These are phyloP conservation scores for Antennarius striatus DNA, from an alignment of 2,113 vertebrate genomes.

Conservation along the genomic window DNA sequence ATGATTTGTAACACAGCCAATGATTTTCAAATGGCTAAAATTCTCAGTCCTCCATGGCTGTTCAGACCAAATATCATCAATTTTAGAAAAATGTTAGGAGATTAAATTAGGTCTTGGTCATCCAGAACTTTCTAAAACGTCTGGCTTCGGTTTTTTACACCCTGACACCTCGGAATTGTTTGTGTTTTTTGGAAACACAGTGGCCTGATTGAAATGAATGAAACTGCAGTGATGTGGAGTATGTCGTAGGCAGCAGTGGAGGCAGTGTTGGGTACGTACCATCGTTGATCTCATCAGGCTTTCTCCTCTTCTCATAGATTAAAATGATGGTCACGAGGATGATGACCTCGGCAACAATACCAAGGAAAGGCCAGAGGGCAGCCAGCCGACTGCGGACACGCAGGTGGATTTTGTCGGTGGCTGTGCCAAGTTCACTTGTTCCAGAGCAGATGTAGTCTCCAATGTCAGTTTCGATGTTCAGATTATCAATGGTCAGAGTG, in stretches of 20 bases:
- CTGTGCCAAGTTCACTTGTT: slow-evolving; percentile 47
- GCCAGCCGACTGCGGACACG: slow-evolving; percentile 91
- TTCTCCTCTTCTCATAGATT: slow-evolving; percentile 97
- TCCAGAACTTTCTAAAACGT: too few species aligned
- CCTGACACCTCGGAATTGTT: too few species aligned
- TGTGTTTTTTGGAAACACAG: too few species aligned
- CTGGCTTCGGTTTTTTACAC: too few species aligned
- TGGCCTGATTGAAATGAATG: too few species aligned
- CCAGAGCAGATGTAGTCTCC: slow-evolving; percentile 84
- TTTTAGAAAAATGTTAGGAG: too few species aligned
- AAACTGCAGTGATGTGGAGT: too few species aligned
- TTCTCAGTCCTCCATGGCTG: too few species aligned
- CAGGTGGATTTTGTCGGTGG: slow-evolving; percentile 60
- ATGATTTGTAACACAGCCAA: too few species aligned
- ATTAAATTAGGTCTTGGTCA: too few species aligned
- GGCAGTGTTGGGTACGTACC: slow-evolving; percentile 77
- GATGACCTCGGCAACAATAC: slow-evolving; percentile 94
- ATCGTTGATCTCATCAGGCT: slow-evolving; percentile 89
- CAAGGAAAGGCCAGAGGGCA: slow-evolving; percentile 96
- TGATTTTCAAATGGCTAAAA: too few species aligned
- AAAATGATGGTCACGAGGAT: slow-evolving; percentile 94
- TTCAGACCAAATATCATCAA: too few species aligned
- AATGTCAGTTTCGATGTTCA: slow-evolving; percentile 78
- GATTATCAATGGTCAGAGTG: slow-evolving; percentile 72
- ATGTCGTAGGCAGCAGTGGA: neutral